Percentiles rank a stretch among this genome's conserved stretches.
Evolutionary conservation across 2,797 vertebrate genomes (phyloP).

Genomic region (Silurus aristotelis): DNA sequence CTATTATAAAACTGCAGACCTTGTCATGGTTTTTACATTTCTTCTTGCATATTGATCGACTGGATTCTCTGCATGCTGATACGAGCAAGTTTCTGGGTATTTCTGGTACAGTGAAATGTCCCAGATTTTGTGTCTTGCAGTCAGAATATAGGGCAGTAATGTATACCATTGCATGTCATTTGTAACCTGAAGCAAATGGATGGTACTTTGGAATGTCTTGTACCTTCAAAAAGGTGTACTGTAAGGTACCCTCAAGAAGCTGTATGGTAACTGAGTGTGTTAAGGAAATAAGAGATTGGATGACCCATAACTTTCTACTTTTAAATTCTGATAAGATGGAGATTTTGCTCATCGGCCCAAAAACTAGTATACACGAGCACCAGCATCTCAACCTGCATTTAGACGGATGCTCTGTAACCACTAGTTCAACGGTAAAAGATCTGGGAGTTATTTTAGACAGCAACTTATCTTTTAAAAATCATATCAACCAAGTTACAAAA

Average conservation of each 20-base stretch:
- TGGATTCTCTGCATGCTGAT: slow-evolving; percentile 5
- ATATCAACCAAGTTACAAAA: too few species aligned
- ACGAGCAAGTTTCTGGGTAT: neutral
- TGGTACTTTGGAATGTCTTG: neutral
- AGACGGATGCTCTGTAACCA: too few species aligned
- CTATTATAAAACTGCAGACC: neutral
- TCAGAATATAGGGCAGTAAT: neutral
- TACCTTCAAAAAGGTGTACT: neutral
- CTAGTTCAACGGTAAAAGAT: too few species aligned
- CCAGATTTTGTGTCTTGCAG: neutral
- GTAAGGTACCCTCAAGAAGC: neutral
- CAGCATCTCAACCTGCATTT: too few species aligned
- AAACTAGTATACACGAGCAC: too few species aligned
- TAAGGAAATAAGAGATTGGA: too few species aligned
- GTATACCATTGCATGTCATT: neutral
- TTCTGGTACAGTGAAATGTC: neutral
- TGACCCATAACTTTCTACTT: too few species aligned
- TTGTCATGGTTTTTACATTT: neutral
- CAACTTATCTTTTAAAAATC: too few species aligned
- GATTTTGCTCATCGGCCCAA: too few species aligned
- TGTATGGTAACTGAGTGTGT: neutral
- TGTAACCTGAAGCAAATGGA: too few species aligned
- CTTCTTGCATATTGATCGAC: neutral
- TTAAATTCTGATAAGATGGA: too few species aligned
- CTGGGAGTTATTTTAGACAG: too few species aligned